A percentile compares a stretch with the other conserved stretches of the same genome.
phyloP scores from a whole-genome alignment of 2,797 vertebrate genomes.

The Thripadectes ignobilis region DNA sequence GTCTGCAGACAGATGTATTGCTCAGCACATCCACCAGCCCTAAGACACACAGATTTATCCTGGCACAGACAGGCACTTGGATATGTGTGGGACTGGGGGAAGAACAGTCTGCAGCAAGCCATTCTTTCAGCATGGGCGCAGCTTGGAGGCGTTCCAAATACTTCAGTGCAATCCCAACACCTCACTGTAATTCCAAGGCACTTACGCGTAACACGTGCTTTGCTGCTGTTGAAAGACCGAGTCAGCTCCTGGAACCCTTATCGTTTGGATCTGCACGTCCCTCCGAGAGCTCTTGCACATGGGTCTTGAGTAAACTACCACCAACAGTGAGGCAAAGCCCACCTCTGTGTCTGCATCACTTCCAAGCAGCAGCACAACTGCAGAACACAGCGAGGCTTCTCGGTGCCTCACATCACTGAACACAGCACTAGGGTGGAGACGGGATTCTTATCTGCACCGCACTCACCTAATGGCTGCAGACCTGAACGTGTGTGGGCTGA shows the following conservation, averaged over 20 bases:
- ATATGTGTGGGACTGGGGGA: not conserved
- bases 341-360: not conserved
- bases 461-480: not conserved
- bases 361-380: not conserved
- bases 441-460: not conserved
- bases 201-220: not conserved
- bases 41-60: not conserved
- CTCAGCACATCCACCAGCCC: not conserved
- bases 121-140: not conserved
- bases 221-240: slow-evolving; percentile 4
- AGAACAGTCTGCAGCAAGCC: not conserved
- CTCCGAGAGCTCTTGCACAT: not conserved
- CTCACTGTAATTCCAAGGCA: slow-evolving; percentile 32
- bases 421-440: not conserved
- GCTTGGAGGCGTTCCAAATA: slow-evolving; percentile 20
- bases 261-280: not conserved
- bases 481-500: not conserved
- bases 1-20: not conserved
- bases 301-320: not conserved
- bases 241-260: not conserved
- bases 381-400: not conserved
- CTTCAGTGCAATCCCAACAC: slow-evolving; percentile 4
- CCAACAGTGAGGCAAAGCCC: accelerated
- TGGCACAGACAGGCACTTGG: not conserved
- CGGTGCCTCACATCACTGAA: not conserved